Percentiles rank a stretch among this genome's conserved stretches.
These are phyloP conservation scores for Panurus biarmicus DNA, from an alignment of 2,113 vertebrate species.

Conservation along the genomic window DNA sequence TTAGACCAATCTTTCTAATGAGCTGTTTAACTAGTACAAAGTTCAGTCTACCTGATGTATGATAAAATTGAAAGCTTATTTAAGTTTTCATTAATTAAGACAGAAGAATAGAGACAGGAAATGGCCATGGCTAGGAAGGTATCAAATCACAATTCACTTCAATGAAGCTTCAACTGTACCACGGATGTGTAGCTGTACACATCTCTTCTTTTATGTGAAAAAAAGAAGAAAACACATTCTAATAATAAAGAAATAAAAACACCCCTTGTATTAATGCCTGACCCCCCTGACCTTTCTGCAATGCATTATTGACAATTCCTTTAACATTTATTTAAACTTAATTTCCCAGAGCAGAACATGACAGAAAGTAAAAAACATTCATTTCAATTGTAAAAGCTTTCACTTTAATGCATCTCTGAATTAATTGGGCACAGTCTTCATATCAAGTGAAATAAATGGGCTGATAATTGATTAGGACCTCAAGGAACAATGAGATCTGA, in stretches of 20 bases:
- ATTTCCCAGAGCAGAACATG: slow-evolving; percentile 72
- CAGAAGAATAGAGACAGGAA: background rate
- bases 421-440: slow-evolving; percentile 67
- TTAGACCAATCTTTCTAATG: slow-evolving; percentile 43
- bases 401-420: slow-evolving; percentile 65
- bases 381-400: slow-evolving; percentile 71
- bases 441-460: slow-evolving; percentile 59
- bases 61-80: slow-evolving; percentile 26
- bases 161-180: background rate
- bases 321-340: slow-evolving; percentile 74
- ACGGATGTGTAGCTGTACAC: background rate
- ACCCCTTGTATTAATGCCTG: slow-evolving; percentile 60
- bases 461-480: slow-evolving; percentile 64
- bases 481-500: slow-evolving; percentile 47
- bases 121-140: background rate
- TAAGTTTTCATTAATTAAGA: slow-evolving; percentile 34
- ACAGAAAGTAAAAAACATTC: slow-evolving; percentile 68
- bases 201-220: slow-evolving; percentile 16
- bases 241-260: slow-evolving; percentile 66
- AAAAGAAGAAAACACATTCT: slow-evolving; percentile 44
- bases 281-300: slow-evolving; percentile 70
- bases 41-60: slow-evolving; percentile 2
- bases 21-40: slow-evolving; percentile 33
- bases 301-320: slow-evolving; percentile 72
- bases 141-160: background rate